Conservation (phyloP, 2,113 vertebrate species). For the Coryphaenoides rupestris region DNA sequence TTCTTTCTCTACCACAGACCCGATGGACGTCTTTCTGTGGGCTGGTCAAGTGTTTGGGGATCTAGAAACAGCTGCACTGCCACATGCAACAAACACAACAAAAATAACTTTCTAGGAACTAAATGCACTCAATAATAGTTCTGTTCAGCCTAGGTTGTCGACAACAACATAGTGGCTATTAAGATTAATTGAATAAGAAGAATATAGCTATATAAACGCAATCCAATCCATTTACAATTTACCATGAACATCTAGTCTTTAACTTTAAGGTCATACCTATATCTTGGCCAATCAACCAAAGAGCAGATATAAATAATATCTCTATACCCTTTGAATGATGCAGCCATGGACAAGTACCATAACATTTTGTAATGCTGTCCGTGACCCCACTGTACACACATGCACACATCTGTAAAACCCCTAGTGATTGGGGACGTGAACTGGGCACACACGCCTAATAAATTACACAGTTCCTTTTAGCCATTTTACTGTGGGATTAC, state of each 20-base stretch:
- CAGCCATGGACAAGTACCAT: too few species aligned
- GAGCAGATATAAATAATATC: too few species aligned
- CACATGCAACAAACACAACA: not conserved
- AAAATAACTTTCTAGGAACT: not conserved
- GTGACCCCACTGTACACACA: not conserved
- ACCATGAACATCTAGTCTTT: too few species aligned
- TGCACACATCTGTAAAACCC: constrained; percentile 14
- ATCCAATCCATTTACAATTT: too few species aligned
- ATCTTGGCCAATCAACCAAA: too few species aligned
- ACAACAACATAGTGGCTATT: too few species aligned
- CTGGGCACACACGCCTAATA: constrained; percentile 20
- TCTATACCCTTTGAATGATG: too few species aligned
- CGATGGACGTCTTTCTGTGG: constrained; percentile 3
- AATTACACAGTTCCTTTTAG: constrained; percentile 35
- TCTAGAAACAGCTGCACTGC: constrained; percentile 2
- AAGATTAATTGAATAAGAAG: too few species aligned
- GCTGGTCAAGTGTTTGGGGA: constrained; percentile 7
- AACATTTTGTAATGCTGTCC: too few species aligned
- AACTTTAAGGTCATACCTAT: too few species aligned
- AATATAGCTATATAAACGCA: too few species aligned
- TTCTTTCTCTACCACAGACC: constrained; percentile 49
- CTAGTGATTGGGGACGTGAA: constrained; percentile 24
- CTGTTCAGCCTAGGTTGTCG: too few species aligned
- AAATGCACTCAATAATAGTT: constrained; percentile 1
- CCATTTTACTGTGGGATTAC: constrained; percentile 25